Evolutionary conservation across 2,888 invertebrate species (phyloP).

Genomic region (Cheilosia impressa): DNA sequence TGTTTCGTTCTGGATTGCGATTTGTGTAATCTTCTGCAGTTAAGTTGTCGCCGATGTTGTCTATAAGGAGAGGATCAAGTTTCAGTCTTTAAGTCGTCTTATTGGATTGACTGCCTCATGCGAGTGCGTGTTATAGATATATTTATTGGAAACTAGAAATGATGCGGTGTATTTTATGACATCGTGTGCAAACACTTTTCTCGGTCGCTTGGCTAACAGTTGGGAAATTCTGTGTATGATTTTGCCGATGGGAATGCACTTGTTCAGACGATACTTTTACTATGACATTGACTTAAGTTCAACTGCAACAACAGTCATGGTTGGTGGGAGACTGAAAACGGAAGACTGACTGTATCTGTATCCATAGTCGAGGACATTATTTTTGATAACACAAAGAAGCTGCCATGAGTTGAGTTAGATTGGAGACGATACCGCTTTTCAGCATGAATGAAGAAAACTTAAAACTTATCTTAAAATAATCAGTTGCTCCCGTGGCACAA

Average conservation of each 20-base stretch:
- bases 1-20: conserved; percentile 46
- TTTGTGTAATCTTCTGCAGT: conserved; percentile 53
- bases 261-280: background rate
- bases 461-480: background rate
- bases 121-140: conserved; percentile 16
- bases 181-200: conserved; percentile 56
- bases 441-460: too few relatives aligned
- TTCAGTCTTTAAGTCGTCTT: conserved; percentile 36
- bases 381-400: too few relatives aligned
- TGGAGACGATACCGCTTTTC: too few relatives aligned
- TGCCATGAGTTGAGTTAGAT: too few relatives aligned
- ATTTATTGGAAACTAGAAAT: conserved; percentile 26
- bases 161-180: conserved; percentile 39
- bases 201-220: conserved; percentile 61
- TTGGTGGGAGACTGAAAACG: background rate
- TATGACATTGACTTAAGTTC: conserved; percentile 39
- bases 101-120: conserved; percentile 32
- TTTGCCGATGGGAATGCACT: conserved; percentile 35
- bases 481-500: too few relatives aligned
- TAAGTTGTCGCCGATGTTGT: conserved; percentile 29
- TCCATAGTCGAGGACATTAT: too few relatives aligned
- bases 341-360: too few relatives aligned
- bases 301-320: background rate
- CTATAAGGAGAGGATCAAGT: conserved; percentile 51
- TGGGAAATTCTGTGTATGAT: conserved; percentile 39